A percentile compares a stretch with the other conserved stretches of the same genome.
Evolutionary conservation across 2,888 invertebrate species (phyloP).

Genomic region (Lasius fuliginosus): DNA sequence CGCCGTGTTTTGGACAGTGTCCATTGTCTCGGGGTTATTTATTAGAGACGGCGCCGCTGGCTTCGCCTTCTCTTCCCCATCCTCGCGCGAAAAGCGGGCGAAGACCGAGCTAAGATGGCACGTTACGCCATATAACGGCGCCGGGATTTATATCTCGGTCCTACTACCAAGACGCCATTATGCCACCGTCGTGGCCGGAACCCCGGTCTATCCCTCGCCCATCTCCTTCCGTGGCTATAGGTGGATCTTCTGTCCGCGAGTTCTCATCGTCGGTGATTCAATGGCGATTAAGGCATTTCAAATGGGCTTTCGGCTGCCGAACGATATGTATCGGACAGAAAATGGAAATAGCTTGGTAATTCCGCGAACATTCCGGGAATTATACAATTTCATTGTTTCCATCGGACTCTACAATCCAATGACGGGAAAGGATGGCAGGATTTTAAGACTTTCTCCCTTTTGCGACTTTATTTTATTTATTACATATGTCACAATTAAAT

Average conservation of each 20-base stretch:
- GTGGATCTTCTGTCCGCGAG: slow-evolving; percentile 58
- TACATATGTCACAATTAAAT: not conserved
- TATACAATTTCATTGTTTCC: slow-evolving; percentile 46
- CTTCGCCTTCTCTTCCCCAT: slow-evolving; percentile 46
- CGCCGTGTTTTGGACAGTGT: slow-evolving; percentile 86
- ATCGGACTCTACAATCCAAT: slow-evolving; percentile 28
- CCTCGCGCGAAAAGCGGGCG: slow-evolving; percentile 64
- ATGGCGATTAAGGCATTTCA: slow-evolving; percentile 67
- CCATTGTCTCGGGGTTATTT: slow-evolving; percentile 86
- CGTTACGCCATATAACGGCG: slow-evolving; percentile 72
- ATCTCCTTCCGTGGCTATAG: slow-evolving; percentile 52
- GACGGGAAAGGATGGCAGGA: not conserved
- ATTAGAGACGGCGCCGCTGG: slow-evolving; percentile 80
- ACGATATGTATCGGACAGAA: slow-evolving; percentile 56
- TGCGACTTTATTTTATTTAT: slow-evolving; percentile 15
- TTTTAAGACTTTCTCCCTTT: not conserved
- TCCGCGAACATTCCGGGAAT: slow-evolving; percentile 20
- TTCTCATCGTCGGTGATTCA: slow-evolving; percentile 64
- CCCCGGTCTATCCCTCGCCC: slow-evolving; percentile 54
- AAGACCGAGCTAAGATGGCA: slow-evolving; percentile 83
- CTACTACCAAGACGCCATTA: slow-evolving; percentile 77
- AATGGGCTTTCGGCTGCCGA: slow-evolving; percentile 54
- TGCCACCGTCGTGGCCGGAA: slow-evolving; percentile 68
- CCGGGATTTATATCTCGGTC: slow-evolving; percentile 75
- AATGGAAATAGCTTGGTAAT: slow-evolving; percentile 54